These are phyloP conservation scores for Scomberomorus guttatus DNA, from an alignment of 2,797 vertebrate genomes.

Conservation along the genomic window DNA sequence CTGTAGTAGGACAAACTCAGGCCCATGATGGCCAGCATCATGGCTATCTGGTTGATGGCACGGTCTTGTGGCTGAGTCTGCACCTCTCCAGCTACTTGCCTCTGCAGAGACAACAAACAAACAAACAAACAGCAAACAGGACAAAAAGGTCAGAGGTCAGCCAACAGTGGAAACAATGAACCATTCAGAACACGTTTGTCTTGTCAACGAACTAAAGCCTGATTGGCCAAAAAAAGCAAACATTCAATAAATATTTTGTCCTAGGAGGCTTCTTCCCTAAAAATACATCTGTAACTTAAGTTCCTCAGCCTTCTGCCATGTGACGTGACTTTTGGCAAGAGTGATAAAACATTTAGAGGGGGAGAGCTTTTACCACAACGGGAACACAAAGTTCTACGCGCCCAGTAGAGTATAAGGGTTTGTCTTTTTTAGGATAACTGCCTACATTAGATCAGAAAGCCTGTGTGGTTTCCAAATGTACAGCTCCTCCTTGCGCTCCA, in stretches of 20 bases:
- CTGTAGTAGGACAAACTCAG: slow-evolving; percentile 94
- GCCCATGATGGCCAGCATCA: slow-evolving; percentile 93
- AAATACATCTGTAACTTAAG: slow-evolving; percentile 18
- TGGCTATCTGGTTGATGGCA: slow-evolving; percentile 89
- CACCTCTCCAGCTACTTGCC: slow-evolving; percentile 92
- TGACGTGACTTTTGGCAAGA: slow-evolving; percentile 19
- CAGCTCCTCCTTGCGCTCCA: not conserved
- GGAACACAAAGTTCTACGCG: slow-evolving; percentile 39
- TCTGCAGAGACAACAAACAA: slow-evolving; percentile 76
- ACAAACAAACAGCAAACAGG: not conserved
- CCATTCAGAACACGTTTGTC: not conserved
- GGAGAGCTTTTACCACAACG: slow-evolving; percentile 9
- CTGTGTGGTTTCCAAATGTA: not conserved
- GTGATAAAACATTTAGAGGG: slow-evolving; percentile 58
- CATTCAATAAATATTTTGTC: slow-evolving; percentile 8
- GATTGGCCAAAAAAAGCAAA: not conserved
- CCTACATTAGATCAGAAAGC: not conserved
- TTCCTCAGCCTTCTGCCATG: not conserved
- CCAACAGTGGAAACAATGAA: not conserved
- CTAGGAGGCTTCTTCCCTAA: not conserved
- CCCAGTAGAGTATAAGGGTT: not conserved
- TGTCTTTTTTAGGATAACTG: not conserved
- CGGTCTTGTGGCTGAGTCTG: slow-evolving; percentile 88
- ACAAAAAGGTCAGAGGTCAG: slow-evolving; percentile 48
- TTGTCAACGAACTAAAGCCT: not conserved